Evolutionary conservation across 1,140 invertebrate species (phyloP).

Genomic region (Microvelia longipes): DNA sequence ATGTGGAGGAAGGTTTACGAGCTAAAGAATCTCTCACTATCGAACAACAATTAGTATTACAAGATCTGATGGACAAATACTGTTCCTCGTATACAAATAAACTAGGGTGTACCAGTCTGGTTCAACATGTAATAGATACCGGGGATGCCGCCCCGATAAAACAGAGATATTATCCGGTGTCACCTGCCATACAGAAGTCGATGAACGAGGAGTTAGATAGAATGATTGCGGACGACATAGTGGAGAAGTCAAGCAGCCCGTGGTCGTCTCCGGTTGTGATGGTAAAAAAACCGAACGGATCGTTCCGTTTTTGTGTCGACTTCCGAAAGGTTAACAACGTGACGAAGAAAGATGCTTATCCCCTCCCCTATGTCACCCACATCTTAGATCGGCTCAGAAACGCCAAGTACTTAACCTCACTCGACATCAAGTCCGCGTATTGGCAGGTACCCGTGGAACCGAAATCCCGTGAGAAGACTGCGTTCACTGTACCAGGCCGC

Average conservation of each 20-base stretch:
- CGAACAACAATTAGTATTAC: neutral
- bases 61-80: neutral
- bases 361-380: neutral
- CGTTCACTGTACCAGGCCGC: slow-evolving; percentile 17
- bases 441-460: slow-evolving; percentile 16
- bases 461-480: slow-evolving; percentile 11
- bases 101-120: neutral
- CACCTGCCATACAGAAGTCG: slow-evolving; percentile 6
- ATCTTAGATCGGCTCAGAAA: slow-evolving; percentile 21
- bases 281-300: slow-evolving; percentile 35
- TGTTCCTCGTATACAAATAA: neutral
- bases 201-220: slow-evolving; percentile 14
- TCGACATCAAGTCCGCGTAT: slow-evolving; percentile 26
- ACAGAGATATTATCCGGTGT: slow-evolving; percentile 13
- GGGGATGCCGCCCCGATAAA: slow-evolving; percentile 6
- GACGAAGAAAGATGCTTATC: slow-evolving; percentile 24
- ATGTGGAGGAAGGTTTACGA: neutral
- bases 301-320: slow-evolving; percentile 33
- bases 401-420: slow-evolving; percentile 21
- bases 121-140: neutral
- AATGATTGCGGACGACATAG: slow-evolving; percentile 12
- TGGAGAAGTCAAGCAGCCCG: slow-evolving; percentile 19
- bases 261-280: slow-evolving; percentile 35
- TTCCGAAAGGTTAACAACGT: slow-evolving; percentile 30
- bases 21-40: neutral